Evolutionary conservation across 2,113 vertebrate species (phyloP).

Genomic region (Xiphias gladius): DNA sequence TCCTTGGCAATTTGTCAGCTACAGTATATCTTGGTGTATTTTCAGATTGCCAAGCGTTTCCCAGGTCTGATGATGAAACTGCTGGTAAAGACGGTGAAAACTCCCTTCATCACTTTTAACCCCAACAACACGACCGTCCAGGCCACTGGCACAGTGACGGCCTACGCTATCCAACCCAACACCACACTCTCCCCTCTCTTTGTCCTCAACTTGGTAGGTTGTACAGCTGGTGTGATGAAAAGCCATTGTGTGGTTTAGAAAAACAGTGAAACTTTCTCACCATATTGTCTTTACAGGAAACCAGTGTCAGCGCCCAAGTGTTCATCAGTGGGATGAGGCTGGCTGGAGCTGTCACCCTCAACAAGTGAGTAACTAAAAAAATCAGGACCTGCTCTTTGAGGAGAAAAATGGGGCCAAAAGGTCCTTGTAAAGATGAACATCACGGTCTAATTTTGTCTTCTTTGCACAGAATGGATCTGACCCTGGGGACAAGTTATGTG

Average conservation of each 20-base stretch:
- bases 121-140: slow-evolving; percentile 72
- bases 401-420: slow-evolving; percentile 20
- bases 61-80: slow-evolving; percentile 83
- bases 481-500: slow-evolving; percentile 76
- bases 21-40: neutral
- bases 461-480: slow-evolving; percentile 78
- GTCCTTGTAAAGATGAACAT: slow-evolving; percentile 34
- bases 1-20: neutral
- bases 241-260: neutral
- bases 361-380: slow-evolving; percentile 75
- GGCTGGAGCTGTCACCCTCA: slow-evolving; percentile 74
- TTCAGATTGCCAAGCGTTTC: slow-evolving; percentile 78
- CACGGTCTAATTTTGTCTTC: slow-evolving; percentile 42
- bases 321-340: slow-evolving; percentile 70
- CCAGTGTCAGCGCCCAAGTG: slow-evolving; percentile 72
- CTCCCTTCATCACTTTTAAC: slow-evolving; percentile 68
- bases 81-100: slow-evolving; percentile 62
- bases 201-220: slow-evolving; percentile 80
- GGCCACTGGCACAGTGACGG: slow-evolving; percentile 62
- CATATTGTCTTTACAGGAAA: slow-evolving; percentile 57
- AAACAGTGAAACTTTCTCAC: neutral
- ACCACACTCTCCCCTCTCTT: slow-evolving; percentile 81
- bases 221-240: neutral
- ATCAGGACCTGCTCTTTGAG: neutral
- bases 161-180: slow-evolving; percentile 82